Base-by-base conservation (phyloP, 2,888 invertebrate species). In the Odontomyia ornata region DNA sequence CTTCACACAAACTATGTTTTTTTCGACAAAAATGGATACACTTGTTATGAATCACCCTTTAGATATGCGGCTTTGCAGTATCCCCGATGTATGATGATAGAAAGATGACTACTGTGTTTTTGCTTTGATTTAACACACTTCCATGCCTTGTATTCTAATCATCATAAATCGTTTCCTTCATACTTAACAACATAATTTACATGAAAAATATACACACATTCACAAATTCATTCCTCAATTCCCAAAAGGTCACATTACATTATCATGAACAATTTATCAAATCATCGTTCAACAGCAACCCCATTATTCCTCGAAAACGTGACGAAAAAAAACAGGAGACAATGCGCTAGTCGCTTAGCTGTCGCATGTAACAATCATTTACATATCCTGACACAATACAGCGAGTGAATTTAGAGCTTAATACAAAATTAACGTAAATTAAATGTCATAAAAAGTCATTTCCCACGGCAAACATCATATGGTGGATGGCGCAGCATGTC, bases 341-440 rank as follows among this genome's bases (percentile, higher is more conserved):
- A 30, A 9, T n/a, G 23, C 30, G 64, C 65, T 36, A 30, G 15
- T 21, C 65, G 65, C 64, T 23, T 25, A 5, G 13, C 64, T 64
- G 56, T 72, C 28, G 56, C 52, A 25, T 28, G 71, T 72, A 28
- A 57, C 60, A 60, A 73, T 11, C 43, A 57, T 28, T 60, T 25
- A 11, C 25, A 60, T 25, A n/a, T 15, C 7, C 25, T 25, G 7
- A 15, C 25, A 46, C 47, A 69, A 47, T 46, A 69, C 69, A 47
- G 47, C 23, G 18, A 73, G 57, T 57, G 75, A 78, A 76, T 73
- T 78, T 67, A 76, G 60, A 65, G 65, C 72, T 76, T 78, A 78
- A 76, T 78, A 76, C 73, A 78, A 78, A 78, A 76, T 78, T 78
- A 78, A 78, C 76, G 73, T 72, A 78, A 76, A 78, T 76, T 76